Evolutionary conservation across 1,140 invertebrate species (phyloP), one percentile per base, ranked within the genome.

Genomic region (Subanguina moxae): DNA sequence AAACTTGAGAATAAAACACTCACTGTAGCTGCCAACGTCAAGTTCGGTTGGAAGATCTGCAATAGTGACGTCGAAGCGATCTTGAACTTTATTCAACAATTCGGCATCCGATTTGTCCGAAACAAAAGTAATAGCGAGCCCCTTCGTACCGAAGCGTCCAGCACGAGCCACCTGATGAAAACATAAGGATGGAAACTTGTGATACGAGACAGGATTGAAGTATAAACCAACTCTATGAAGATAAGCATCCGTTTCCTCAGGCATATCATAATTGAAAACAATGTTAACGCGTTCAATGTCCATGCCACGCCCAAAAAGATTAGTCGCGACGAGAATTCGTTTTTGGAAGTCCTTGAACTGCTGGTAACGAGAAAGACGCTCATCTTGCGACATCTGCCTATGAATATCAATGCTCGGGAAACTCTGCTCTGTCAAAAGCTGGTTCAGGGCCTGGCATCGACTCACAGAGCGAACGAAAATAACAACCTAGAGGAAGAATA

Each of bases 261-360:
- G 95, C 94, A 98, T 98, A 81, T 99, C 96, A 83, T 99, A 99
- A 84, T 99, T 99, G 82, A 99, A 97, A 0, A 99, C 96, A 84
- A 99, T 99, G 84, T 99, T 99, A 0, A 99, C 96, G 85, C 96
- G 73, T 76, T 88, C 87, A 84, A 94, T 94, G 85, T 94, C 92
- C 91, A 94, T 94, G 65, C 92, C 92, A 76, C 96, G 88, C 21
- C 95, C 96, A 87, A 99, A 99, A 28, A 99, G 85, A 86, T 99
- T 97, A 0, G 96, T 99, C 0, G 96, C 95, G 1, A 99, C 95
- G 74, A 97, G 86, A 77, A 97, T 96, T 74, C 93, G 86, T 87
- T 98, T 98, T 84, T 98, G 93, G 85, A 99, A 99, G 85, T 99
- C 95, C 86, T 99, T 99, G 83, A 99, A 99, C 77, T 97, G 93